Base-by-base conservation (phyloP, 2,113 vertebrate species). In the Morone chrysops region DNA sequence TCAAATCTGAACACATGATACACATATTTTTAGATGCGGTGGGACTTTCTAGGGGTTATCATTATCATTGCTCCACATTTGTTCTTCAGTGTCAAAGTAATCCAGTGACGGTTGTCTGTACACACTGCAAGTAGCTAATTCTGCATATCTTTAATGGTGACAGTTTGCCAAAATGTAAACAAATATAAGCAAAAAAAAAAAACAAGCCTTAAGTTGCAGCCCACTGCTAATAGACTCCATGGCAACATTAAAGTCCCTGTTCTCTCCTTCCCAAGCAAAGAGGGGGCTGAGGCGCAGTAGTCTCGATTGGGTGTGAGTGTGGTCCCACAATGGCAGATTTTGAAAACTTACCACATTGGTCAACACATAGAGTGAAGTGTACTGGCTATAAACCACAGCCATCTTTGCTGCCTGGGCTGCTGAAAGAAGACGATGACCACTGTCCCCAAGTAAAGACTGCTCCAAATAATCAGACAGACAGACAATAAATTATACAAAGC, bases 371-470 rank as follows among this genome's bases (percentile, higher is more conserved):
- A 99, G 95, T 0, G 97, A 96, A 0, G 96, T 95, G 81, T 97
- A 99, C 77, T 97, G 96, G 86, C 97, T 97, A 92, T 96, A 97
- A 25, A 96, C 94, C 4, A 97, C 96, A 0, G 97, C 97, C 80
- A 98, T 93, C 81, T 97, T 97, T 84, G 97, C 97, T 60, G 97
- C 97, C 84, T 97, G 96, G 0, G 97, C 97, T 0, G 97, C 98
- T 0, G 96, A 95, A 6, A 99, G 89, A 53, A 99, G 93, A 47
- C 94, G 96, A 79, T 99, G 96, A 43, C 84, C 88, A 47, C 51
- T 90, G 8, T 96, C 95, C 63, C 68, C 92, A 3, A 98, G 94
- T 77, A 97, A 90, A 57, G 85, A 90, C 96, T 97, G 90, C 36
- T 56, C 25, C 59, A 79, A 56, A 74, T 48, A 69, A 43, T 13